Base-by-base conservation (phyloP, 2,888 invertebrate genomes). In the Pheosia gnoma region DNA sequence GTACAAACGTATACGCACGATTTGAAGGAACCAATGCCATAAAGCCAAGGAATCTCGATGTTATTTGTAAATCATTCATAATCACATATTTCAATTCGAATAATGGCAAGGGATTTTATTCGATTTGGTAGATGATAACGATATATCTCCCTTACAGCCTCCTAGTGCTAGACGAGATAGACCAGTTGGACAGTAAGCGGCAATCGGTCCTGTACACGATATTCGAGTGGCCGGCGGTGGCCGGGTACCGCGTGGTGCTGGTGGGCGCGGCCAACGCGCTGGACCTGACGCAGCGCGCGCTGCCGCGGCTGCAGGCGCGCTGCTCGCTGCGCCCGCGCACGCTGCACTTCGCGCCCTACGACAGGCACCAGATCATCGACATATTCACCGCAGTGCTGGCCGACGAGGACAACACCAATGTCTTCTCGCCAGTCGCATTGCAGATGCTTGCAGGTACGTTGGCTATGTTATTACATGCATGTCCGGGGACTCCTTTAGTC, bases 241-340 rank as follows among this genome's bases (percentile, higher is more conserved):
- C 90, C 0, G 89, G 95, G 37, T 96, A 97, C 0, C 95, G 95
- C 51, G 83, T 99, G 0, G 94, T 98, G 55, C 92, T 99, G 8
- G 94, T 99, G 43, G 99, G 99, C 53, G 97, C 99, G 70, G 98
- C 99, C 11, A 99, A 99, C 89, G 97, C 99, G 4, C 93, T 99
- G 61, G 99, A 99, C 92, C 94, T 99, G 66, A 99, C 99, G 0
- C 98, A 99, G 84, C 94, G 99, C 10, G 95, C 97, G 54, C 91
- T 99, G 65, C 98, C 98, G 39, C 94, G 98, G 65, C 94, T 99
- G 8, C 97, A 98, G 83, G 95, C 97, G 1, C 94, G 96, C 13
- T 95, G 96, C 70, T 95, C 96, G 55, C 88, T 97, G 0, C 95
- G 96, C 79, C 97, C 97, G 3, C 89, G 89, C 70, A 94, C 98